Evolutionary conservation across 2,797 vertebrate genomes (phyloP), one percentile per base, ranked within the genome.

Genomic region (Crypturellus tataupa): DNA sequence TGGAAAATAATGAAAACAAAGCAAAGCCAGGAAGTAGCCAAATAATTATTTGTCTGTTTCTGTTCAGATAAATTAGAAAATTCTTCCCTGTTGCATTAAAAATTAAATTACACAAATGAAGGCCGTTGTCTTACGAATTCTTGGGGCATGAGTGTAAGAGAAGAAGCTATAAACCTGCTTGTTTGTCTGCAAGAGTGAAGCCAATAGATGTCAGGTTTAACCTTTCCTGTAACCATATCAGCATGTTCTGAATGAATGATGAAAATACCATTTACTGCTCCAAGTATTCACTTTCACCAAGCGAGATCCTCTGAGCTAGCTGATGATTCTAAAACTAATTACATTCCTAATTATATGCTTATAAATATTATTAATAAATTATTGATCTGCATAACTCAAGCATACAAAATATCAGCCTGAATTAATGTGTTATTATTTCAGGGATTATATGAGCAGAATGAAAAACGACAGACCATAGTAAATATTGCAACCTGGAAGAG

Each of bases 1-100:
- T 88, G 87, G 62, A 85, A 95, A 96, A 91, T 85, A 88, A 95
- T 63, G 42, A 84, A 80, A 92, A 92, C 60, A 94, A 95, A 91
- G 44, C 87, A 92, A 95, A 95, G 67, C 81, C 80, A 91, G 60
- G 70, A 92, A 88, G 75, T 44, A 70, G 80, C 78, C 79, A 95
- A 89, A 90, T 90, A 91, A 89, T 89, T 71, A 80, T 49, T 94
- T 69, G 71, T 62, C 78, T 83, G 31, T 51, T 86, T 84, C 70
- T 81, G 35, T 79, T 91, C 27, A 68, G 24, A 75, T 62, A 89
- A 87, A 82, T 69, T 1, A 5, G 75, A 80, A 85, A 80, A 88
- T 70, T 86, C 44, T 91, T 92, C 47, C 31, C 33, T 42, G 39
- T 68, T 40, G 63, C 18, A 63, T 77, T 91, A 81, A 90, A 95